A percentile compares a stretch with the other conserved stretches of the same genome.
phyloP scores from a whole-genome alignment of 2,797 vertebrate genomes.

The Hoplostethus atlanticus region DNA sequence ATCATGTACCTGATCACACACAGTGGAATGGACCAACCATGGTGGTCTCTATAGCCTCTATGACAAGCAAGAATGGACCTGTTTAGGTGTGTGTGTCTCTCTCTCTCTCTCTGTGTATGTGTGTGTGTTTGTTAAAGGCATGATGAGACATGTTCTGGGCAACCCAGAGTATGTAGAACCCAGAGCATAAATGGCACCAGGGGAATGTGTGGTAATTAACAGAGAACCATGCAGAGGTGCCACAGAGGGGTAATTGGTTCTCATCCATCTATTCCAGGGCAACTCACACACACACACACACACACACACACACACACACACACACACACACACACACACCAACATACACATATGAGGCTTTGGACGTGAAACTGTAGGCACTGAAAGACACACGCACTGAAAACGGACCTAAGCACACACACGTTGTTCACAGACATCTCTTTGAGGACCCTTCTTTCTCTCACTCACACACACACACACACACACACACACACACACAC shows the following conservation, averaged over 20 bases:
- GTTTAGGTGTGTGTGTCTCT: constrained; percentile 18
- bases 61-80: constrained; percentile 25
- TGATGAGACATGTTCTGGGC: constrained; percentile 65
- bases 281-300: constrained; percentile 25
- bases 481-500: too few species aligned
- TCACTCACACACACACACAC: too few species aligned
- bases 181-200: constrained; percentile 59
- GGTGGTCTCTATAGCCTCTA: constrained; percentile 25
- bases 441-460: too few species aligned
- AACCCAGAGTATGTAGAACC: constrained; percentile 32
- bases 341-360: background rate
- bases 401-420: too few species aligned
- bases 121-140: constrained; percentile 40
- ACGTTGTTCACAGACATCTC: too few species aligned
- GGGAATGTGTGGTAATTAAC: constrained; percentile 77
- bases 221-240: constrained; percentile 68
- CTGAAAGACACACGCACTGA: background rate
- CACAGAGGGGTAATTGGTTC: constrained; percentile 66
- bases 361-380: too few species aligned
- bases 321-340: background rate
- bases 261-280: constrained; percentile 63
- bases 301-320: constrained; percentile 10
- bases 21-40: background rate
- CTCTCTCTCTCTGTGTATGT: background rate
- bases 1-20: constrained; percentile 27